Evolutionary conservation across 2,888 invertebrate species (phyloP).

Genomic region (Frankliniella fusca): DNA sequence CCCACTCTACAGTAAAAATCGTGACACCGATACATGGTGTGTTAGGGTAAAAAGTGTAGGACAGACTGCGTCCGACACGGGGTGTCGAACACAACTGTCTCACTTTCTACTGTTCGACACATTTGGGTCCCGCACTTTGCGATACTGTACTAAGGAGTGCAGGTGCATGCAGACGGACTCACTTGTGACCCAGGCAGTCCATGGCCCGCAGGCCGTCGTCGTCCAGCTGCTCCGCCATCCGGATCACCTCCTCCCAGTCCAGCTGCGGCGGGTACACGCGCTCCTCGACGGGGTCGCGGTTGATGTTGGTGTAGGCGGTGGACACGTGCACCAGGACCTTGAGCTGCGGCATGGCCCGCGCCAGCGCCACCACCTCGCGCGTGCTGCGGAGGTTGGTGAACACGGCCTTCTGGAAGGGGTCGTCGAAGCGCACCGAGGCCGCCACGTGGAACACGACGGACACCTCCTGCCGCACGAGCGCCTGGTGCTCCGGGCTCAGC

Average conservation of each 20-base stretch:
- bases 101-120: too few species aligned
- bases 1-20: too few species aligned
- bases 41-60: too few species aligned
- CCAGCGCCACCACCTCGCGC: background rate
- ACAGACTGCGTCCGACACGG: too few species aligned
- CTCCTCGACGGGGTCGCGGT: background rate
- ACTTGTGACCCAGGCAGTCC: background rate
- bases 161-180: background rate
- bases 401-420: constrained; percentile 15
- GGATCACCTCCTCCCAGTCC: background rate
- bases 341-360: background rate
- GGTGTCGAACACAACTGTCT: too few species aligned
- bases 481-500: constrained; percentile 42
- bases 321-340: constrained; percentile 15
- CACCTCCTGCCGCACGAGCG: constrained; percentile 42
- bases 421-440: constrained; percentile 18
- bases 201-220: background rate
- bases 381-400: background rate
- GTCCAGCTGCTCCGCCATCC: background rate
- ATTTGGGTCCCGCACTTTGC: too few species aligned
- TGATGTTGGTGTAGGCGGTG: constrained; percentile 8
- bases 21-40: too few species aligned
- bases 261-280: background rate
- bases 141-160: too few species aligned
- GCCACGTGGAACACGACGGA: constrained; percentile 40